A percentile compares a stretch with the other conserved stretches of the same genome.
Conservation (phyloP, 35 echinoderm and acorn worm species). For the Heliocidaris erythrogramma region DNA sequence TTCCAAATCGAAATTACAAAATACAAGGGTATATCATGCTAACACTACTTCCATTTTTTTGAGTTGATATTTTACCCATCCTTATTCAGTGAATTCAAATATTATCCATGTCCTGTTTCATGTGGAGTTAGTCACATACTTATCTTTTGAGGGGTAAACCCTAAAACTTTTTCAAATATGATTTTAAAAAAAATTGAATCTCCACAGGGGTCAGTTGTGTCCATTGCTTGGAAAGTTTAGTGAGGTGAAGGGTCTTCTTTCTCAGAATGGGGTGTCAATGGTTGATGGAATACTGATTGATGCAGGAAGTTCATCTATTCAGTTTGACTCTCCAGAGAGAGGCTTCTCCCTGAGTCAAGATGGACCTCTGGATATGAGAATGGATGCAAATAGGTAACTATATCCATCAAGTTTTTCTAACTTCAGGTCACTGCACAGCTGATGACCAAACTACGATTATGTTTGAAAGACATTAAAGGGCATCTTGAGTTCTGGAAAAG, state of each 20-base stretch:
- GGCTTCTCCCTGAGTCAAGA: conserved; percentile 80
- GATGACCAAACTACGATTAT: no score
- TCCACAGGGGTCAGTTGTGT: conserved; percentile 56
- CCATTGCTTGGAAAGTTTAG: conserved; percentile 82
- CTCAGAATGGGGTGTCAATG: background rate
- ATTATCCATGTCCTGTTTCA: background rate
- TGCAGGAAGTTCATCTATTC: conserved; percentile 87
- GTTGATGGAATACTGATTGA: conserved; percentile 92
- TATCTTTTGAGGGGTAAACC: background rate
- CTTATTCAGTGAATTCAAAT: background rate
- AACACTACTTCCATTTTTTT: no score
- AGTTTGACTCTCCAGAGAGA: conserved; percentile 82
- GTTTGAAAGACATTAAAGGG: no score
- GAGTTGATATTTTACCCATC: no score
- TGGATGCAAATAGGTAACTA: conserved; percentile 78
- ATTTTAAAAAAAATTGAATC: background rate
- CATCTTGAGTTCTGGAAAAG: no score
- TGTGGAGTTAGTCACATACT: background rate
- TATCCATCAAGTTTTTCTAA: background rate
- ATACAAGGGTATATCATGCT: no score
- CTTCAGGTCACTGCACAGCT: no score
- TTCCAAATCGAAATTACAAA: no score
- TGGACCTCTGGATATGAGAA: conserved; percentile 91
- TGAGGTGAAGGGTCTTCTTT: conserved; percentile 57
- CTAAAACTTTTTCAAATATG: background rate